Evolutionary conservation across 2,888 invertebrate species (phyloP), one percentile per base, ranked within the genome.

Genomic region (Lasioglossum marginatum): DNA sequence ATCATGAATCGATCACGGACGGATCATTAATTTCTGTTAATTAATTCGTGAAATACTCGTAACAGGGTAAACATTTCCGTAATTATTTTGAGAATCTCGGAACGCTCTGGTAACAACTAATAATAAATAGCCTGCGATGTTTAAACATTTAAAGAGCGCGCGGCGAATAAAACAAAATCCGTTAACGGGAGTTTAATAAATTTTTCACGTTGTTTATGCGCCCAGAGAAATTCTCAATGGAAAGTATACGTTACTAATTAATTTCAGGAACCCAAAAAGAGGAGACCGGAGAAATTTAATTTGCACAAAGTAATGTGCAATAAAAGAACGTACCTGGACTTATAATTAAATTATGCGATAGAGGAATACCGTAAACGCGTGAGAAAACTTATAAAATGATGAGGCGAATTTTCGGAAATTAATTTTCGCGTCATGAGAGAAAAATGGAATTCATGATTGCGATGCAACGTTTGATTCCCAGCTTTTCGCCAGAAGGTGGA

Each of bases 401-500:
- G 0, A 2, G 48, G 5, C 23, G 48, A 23, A 52, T 23, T 23
- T 52, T 52, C 5, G 23, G 23, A 52, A 52, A 52, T 23, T 23
- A 52, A 52, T 52, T 23, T 52, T 8, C 52, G 8, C 19, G 19
- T 19, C n/a, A 57, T 2, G n/a, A 10, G 27, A 27, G 14, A 66
- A 19, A 66, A 66, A 19, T 6, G 34, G 34, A 6, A 19, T 6
- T 60, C 60, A 5, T 27, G 60, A 14, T 27, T 27, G 27, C 27
- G 52, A 23, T 2, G 27, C 14, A 14, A 60, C 60, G 5, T 60
- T 27, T 60, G 60, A 60, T 60, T 27, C 60, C 27, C 60, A 60
- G 60, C 43, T 74, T 79, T 73, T 79, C 48, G 37, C 52, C 45
- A 81, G 34, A 37, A 19, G 60, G 27, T 27, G 31, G 34, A 27